Percentiles rank a stretch among this genome's conserved stretches.
phyloP scores from a whole-genome alignment of 1,140 invertebrate species.

The Panulirus ornatus region DNA sequence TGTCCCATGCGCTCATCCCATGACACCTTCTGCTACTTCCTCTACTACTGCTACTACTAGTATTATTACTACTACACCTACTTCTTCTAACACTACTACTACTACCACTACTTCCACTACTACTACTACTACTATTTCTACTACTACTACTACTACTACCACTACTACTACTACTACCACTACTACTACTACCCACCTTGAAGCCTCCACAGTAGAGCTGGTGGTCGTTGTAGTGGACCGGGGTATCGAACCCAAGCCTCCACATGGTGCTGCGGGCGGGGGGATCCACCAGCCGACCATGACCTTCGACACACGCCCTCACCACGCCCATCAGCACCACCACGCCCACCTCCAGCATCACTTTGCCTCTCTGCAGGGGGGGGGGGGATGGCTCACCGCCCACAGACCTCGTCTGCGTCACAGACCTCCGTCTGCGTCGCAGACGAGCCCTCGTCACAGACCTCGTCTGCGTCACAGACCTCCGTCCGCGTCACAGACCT shows the following conservation, averaged over 20 bases:
- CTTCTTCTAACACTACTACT: no score
- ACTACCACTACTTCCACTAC: no score
- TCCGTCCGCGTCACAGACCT: no score
- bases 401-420: not conserved
- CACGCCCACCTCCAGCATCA: not conserved
- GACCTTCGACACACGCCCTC: conserved; percentile 76
- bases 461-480: no score
- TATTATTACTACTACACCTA: no score
- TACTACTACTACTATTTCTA: no score
- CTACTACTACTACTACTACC: no score
- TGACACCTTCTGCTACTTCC: no score
- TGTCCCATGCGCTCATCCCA: no score
- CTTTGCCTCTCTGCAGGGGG: not conserved
- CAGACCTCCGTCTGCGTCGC: not conserved
- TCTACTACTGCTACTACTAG: no score
- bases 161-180: no score
- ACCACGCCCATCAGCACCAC: not conserved
- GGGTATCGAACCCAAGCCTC: conserved; percentile 93
- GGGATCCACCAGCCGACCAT: conserved; percentile 90
- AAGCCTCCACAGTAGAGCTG: conserved; percentile 89
- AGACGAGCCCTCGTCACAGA: not conserved
- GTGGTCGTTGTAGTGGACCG: conserved; percentile 96
- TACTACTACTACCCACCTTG: conserved; percentile 85
- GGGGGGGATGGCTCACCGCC: not conserved
- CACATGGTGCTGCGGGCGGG: conserved; percentile 90